Percentiles rank a stretch among this genome's conserved stretches.
Conservation (phyloP, 2,113 vertebrate genomes). For the Amazona guildingii region DNA sequence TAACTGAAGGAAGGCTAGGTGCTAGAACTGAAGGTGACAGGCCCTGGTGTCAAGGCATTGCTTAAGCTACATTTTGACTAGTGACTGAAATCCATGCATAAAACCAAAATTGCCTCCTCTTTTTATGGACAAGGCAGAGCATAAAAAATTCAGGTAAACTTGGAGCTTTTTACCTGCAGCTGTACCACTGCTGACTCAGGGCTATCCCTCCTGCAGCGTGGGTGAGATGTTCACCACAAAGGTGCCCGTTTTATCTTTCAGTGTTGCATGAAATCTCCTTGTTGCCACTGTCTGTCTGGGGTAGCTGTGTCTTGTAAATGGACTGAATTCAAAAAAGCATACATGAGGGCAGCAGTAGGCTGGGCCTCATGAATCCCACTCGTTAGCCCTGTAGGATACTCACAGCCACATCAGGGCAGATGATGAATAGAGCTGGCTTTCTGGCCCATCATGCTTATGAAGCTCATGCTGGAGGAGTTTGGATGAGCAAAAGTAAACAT, state of each 20-base stretch:
- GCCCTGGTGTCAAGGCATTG: background rate
- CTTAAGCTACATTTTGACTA: background rate
- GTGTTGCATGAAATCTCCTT: accelerated
- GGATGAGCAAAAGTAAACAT: background rate
- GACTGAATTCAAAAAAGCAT: background rate
- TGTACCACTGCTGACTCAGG: background rate
- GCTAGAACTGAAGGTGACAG: background rate
- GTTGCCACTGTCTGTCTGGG: accelerated
- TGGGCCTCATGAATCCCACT: background rate
- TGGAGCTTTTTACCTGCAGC: background rate
- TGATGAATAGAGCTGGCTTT: background rate
- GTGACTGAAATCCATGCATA: background rate
- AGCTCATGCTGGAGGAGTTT: background rate
- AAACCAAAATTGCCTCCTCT: background rate
- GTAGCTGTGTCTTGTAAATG: background rate
- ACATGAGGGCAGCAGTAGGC: accelerated
- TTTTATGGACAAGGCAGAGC: background rate
- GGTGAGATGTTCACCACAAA: background rate
- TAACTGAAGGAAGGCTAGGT: background rate
- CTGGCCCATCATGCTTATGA: background rate
- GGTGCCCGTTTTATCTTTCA: accelerated
- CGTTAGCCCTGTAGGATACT: background rate
- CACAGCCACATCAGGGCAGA: background rate
- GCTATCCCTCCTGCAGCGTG: background rate
- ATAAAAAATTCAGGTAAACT: background rate